These are phyloP conservation scores for Cyphotilapia sp. DNA, from an alignment of 2,113 vertebrate genomes.

Conservation along the genomic window DNA sequence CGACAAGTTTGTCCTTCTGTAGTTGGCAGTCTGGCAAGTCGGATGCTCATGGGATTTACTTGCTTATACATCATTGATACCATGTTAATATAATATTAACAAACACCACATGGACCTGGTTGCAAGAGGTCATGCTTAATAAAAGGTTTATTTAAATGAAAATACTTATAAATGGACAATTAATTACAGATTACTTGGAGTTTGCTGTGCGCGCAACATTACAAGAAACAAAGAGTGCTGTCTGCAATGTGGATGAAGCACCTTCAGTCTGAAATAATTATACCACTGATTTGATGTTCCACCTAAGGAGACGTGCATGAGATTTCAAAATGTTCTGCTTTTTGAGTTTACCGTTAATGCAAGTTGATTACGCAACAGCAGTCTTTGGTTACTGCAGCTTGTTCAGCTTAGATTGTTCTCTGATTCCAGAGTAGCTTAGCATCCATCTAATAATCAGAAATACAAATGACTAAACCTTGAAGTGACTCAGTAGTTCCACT, in stretches of 20 bases:
- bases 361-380: conserved; percentile 6
- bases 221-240: neutral
- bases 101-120: neutral
- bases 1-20: neutral
- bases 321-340: conserved; percentile 28
- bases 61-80: neutral
- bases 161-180: neutral
- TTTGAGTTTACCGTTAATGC: neutral
- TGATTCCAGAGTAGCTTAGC: neutral
- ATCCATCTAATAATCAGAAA: neutral
- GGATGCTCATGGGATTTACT: neutral
- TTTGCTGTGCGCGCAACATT: neutral
- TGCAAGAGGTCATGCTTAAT: neutral
- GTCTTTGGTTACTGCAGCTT: neutral
- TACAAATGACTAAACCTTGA: neutral
- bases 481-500: neutral
- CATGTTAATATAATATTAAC: neutral
- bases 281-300: neutral
- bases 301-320: neutral
- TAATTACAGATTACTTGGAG: neutral
- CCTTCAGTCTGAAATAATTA: neutral
- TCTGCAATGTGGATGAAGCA: neutral
- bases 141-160: neutral
- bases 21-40: neutral
- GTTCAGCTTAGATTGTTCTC: neutral